Percentiles rank a stretch among this genome's conserved stretches.
Conservation (phyloP, 2,888 invertebrate genomes). For the Arge pagana region DNA sequence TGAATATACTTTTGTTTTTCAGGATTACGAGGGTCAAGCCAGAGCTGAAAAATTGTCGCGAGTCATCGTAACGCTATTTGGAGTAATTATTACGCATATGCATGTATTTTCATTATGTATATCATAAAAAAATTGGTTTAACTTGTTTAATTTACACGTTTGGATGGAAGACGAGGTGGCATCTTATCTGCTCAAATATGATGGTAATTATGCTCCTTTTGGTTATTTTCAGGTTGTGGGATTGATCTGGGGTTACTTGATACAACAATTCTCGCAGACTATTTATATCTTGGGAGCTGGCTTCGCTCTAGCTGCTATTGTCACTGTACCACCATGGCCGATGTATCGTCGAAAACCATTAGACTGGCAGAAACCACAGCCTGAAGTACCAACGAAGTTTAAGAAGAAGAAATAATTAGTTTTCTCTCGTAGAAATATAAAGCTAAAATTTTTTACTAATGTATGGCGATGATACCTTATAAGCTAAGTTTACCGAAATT, state of each 20-base stretch:
- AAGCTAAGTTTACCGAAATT: no score
- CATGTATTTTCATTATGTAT: not conserved
- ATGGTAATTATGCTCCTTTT: slow-evolving; percentile 8
- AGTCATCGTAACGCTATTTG: slow-evolving; percentile 88
- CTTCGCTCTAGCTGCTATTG: slow-evolving; percentile 83
- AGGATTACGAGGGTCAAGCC: slow-evolving; percentile 91
- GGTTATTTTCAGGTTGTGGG: slow-evolving; percentile 70
- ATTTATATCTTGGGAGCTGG: slow-evolving; percentile 92
- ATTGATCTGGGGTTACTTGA: slow-evolving; percentile 88
- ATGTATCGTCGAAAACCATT: slow-evolving; percentile 88
- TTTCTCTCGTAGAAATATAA: no score
- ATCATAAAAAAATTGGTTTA: not conserved
- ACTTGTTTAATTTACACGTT: not conserved
- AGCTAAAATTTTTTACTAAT: no score
- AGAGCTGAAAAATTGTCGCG: slow-evolving; percentile 88
- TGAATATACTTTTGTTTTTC: slow-evolving; percentile 31
- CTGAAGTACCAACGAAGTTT: slow-evolving; percentile 54
- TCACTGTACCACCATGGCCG: slow-evolving; percentile 96
- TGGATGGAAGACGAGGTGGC: no score
- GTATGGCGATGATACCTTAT: no score
- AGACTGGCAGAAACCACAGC: slow-evolving; percentile 83
- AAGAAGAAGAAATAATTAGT: slow-evolving; percentile 62
- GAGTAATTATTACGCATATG: slow-evolving; percentile 61
- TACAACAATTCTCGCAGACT: slow-evolving; percentile 95
- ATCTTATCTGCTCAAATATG: slow-evolving; percentile 7